phyloP scores from a whole-genome alignment of 2,797 vertebrate species.

The Propithecus perrieri region DNA sequence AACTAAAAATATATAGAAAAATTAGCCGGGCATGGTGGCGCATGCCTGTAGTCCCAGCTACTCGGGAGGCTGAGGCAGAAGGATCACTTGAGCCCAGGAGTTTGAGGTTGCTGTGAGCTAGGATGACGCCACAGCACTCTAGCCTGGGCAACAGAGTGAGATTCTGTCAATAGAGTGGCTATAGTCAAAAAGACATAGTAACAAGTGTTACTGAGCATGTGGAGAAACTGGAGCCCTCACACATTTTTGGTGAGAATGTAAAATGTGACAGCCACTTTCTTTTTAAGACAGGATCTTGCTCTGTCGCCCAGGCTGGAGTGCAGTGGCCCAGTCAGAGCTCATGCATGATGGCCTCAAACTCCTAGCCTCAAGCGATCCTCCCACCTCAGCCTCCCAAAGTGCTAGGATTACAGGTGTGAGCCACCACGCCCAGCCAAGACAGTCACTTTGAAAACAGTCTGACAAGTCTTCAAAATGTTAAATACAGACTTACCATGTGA shows the following conservation, averaged over 20 bases:
- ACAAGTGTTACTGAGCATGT: background rate
- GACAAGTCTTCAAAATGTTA: background rate
- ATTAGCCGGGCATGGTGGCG: too few species aligned
- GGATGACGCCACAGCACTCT: too few species aligned
- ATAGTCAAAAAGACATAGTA: background rate
- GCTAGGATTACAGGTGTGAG: background rate
- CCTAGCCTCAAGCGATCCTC: background rate
- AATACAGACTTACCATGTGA: background rate
- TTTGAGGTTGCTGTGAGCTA: too few species aligned
- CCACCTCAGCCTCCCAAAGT: background rate
- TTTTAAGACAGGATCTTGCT: background rate
- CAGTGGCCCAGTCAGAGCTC: background rate
- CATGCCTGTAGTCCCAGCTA: too few species aligned
- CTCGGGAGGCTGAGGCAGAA: too few species aligned
- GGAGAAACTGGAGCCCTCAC: background rate
- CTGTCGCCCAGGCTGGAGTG: background rate
- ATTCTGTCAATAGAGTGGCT: background rate
- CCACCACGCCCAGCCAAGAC: background rate
- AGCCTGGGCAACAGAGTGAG: too few species aligned
- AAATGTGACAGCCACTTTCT: background rate
- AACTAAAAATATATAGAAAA: too few species aligned
- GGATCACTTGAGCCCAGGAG: too few species aligned
- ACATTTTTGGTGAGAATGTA: background rate
- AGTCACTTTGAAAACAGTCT: background rate
- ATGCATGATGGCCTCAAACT: background rate